Base-by-base conservation (phyloP, 2,888 invertebrate species). In the Eristalinus sepulchralis region DNA sequence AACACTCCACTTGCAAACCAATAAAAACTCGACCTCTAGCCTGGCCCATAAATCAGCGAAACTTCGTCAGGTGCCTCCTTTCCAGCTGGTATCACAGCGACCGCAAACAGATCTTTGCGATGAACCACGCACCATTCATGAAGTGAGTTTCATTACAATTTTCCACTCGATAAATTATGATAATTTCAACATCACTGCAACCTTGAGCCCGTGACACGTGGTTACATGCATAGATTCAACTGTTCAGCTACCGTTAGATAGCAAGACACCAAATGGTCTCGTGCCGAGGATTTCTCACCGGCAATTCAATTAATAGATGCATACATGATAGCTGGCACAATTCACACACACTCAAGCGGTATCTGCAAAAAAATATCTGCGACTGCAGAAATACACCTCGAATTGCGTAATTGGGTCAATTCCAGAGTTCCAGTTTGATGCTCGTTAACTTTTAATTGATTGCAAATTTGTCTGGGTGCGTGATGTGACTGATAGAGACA, bases 101-200 rank as follows among this genome's bases (percentile, higher is more conserved):
- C 17, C 8, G 47, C 47, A 17, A 8, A n/a, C 36, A 67, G 66
- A 66, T 63, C 34, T 34, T 33, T 9, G 11, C 34, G 33, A 63
- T 20, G 17, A 33, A 10, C 4, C 62, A 17, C 20, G 39, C 67
- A 60, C 59, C 34, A 39, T 39, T n/a, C 39, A 17, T 47, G 34
- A 67, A 59, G 62, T 59, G 53, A 27, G 53, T 68, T 68, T 62
- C 77, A 63, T 63, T 67, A 53, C 77, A 82, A 82, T 85, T 82
- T 85, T 85, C 82, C 85, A 73, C 72, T 70, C 77, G 77, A 85
- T 85, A 82, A 85, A 85, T 85, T 85, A 82, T 82, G 77, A 59
- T 22, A 82, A 77, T 82, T 64, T 59, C 57, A 77, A 53, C 68
- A 67, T 66, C 27, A 33, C 34, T 39, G 13, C 63, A 85, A 62